A percentile compares a stretch with the other conserved stretches of the same genome.
phyloP scores from a whole-genome alignment of 2,888 invertebrate genomes.

The Liodrosophila aerea region DNA sequence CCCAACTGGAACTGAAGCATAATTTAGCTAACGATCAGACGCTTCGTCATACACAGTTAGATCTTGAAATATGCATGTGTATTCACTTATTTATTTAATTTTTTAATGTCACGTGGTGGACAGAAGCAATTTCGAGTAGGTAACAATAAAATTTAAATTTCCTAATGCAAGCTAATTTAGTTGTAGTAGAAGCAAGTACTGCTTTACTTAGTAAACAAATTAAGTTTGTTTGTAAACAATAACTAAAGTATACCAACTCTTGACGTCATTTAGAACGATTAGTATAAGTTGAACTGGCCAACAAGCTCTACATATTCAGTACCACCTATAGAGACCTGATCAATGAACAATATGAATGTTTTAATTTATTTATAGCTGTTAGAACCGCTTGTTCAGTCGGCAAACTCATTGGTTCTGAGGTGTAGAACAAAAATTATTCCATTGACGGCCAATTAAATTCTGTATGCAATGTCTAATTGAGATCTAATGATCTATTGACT shows the following conservation, averaged over 20 bases:
- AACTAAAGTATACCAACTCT: conserved; percentile 5
- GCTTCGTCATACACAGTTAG: conserved; percentile 42
- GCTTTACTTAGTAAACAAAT: conserved; percentile 6
- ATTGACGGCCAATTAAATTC: neutral
- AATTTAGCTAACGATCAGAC: conserved; percentile 20
- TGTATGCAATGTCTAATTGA: conserved; percentile 8
- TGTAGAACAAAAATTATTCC: neutral
- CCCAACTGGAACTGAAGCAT: conserved; percentile 11
- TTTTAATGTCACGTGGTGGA: no score
- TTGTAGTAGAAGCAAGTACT: no score
- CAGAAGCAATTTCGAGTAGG: no score
- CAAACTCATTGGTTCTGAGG: no score
- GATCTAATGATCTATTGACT: conserved; percentile 14
- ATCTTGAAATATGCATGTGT: conserved; percentile 5
- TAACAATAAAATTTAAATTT: no score
- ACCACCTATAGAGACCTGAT: no score
- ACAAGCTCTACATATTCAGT: no score
- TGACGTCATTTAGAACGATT: conserved; percentile 13
- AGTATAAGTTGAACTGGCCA: neutral
- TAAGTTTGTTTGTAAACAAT: conserved; percentile 19
- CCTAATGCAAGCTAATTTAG: no score
- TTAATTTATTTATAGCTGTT: no score
- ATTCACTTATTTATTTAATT: no score
- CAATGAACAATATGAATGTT: no score
- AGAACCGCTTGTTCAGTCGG: no score